Conservation (phyloP, 2,888 invertebrate genomes). For the Rotaria socialis region DNA sequence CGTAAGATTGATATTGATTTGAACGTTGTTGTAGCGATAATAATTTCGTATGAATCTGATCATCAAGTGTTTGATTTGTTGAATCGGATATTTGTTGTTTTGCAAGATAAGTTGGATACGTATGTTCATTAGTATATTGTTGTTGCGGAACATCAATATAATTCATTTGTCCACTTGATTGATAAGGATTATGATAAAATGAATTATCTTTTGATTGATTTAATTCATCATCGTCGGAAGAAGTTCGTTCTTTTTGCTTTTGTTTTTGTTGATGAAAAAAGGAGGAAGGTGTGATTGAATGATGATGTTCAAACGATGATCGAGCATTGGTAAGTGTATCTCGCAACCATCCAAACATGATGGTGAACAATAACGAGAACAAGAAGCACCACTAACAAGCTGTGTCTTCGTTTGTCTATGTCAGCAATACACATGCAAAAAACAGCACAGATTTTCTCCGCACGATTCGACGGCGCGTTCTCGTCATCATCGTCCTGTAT, state of each 20-base stretch:
- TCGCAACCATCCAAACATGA: constrained; percentile 12
- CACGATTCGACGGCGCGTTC: not conserved
- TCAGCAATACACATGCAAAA: constrained; percentile 22
- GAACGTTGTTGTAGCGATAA: not conserved
- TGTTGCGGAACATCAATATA: not conserved
- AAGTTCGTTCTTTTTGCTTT: not conserved
- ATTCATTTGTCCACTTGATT: not conserved
- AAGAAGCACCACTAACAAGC: not conserved
- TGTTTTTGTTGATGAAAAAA: not conserved
- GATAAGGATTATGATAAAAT: constrained; percentile 28
- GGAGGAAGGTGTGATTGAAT: not conserved
- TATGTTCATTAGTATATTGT: not conserved
- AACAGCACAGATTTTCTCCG: not conserved
- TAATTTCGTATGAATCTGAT: not conserved
- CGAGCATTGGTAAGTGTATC: not conserved
- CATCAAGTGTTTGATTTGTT: not conserved
- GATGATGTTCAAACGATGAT: not conserved
- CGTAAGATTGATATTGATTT: not conserved
- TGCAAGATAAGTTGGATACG: not conserved
- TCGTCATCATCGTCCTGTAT: constrained; percentile 22
- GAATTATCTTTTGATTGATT: constrained; percentile 5
- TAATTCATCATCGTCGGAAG: not conserved
- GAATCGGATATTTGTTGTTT: not conserved
- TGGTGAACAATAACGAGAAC: not conserved
- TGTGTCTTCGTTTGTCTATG: not conserved